phyloP scores from a whole-genome alignment of 2,888 invertebrate species.

The Beris morrisii region DNA sequence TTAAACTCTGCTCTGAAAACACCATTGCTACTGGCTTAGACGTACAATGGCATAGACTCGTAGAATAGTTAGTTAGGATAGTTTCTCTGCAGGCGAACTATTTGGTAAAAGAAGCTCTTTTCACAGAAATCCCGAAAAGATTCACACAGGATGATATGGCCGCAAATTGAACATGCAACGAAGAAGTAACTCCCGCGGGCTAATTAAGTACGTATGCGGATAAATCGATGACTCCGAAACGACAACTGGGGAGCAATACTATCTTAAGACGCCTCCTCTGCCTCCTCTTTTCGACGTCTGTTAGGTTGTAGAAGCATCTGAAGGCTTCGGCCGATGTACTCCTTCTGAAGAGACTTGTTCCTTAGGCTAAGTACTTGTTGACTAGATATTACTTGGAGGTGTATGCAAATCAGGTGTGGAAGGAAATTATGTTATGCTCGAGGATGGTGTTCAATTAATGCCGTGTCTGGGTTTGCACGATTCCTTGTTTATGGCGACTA shows the following conservation, averaged over 20 bases:
- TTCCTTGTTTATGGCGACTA: constrained; percentile 39
- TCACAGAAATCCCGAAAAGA: constrained; percentile 28
- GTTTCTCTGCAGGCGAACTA: too few relatives aligned
- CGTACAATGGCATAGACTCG: too few relatives aligned
- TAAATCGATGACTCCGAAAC: constrained; percentile 8
- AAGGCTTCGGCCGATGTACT: not conserved
- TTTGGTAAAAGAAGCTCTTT: not conserved
- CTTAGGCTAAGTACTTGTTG: constrained; percentile 35
- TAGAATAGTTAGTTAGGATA: too few relatives aligned
- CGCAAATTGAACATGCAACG: constrained; percentile 38
- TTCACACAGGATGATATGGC: constrained; percentile 34
- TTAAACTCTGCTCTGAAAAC: too few relatives aligned
- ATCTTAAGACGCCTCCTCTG: constrained; percentile 33
- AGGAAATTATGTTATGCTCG: constrained; percentile 39
- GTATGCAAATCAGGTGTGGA: constrained; percentile 40
- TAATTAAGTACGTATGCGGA: constrained; percentile 37
- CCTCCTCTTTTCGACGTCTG: constrained; percentile 11
- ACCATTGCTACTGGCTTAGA: too few relatives aligned
- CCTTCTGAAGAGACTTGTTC: constrained; percentile 28
- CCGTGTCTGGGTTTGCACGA: constrained; percentile 38
- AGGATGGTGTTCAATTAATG: constrained; percentile 39
- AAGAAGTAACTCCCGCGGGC: constrained; percentile 33
- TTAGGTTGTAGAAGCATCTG: constrained; percentile 14
- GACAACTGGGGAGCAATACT: constrained; percentile 14
- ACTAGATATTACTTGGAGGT: constrained; percentile 34